Evolutionary conservation across 2,797 vertebrate genomes (phyloP).

Genomic region (Vireo griseus): DNA sequence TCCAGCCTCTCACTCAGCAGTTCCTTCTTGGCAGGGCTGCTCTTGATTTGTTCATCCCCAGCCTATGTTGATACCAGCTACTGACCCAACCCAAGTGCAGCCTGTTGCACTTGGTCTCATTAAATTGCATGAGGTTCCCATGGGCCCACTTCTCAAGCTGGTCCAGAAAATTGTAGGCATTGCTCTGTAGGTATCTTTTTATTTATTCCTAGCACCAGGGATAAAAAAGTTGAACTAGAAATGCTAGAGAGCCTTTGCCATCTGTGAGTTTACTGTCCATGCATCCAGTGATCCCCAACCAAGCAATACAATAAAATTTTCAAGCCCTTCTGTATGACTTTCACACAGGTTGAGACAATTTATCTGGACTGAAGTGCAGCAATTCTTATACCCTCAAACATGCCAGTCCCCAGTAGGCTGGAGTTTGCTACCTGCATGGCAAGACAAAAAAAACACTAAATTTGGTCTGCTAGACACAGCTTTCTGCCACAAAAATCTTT

Average conservation of each 20-base stretch:
- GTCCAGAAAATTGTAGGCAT: not conserved
- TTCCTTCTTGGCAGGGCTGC: rapidly evolving
- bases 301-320: not conserved
- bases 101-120: not conserved
- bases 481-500: not conserved
- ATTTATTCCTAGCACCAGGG: not conserved
- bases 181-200: not conserved
- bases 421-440: rapidly evolving
- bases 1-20: not conserved
- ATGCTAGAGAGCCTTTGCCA: not conserved
- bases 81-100: not conserved
- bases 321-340: not conserved
- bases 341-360: not conserved
- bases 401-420: not conserved
- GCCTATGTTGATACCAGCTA: not conserved
- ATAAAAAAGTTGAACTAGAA: not conserved
- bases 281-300: rapidly evolving
- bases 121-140: not conserved
- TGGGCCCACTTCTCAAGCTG: not conserved
- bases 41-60: rapidly evolving
- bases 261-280: not conserved
- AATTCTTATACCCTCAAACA: not conserved
- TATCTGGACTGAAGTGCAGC: not conserved
- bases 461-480: not conserved
- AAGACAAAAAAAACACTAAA: not conserved